Percentiles rank a stretch among this genome's conserved stretches.
Evolutionary conservation across 1,140 invertebrate species (phyloP).

Genomic region (Danaus melanippus): DNA sequence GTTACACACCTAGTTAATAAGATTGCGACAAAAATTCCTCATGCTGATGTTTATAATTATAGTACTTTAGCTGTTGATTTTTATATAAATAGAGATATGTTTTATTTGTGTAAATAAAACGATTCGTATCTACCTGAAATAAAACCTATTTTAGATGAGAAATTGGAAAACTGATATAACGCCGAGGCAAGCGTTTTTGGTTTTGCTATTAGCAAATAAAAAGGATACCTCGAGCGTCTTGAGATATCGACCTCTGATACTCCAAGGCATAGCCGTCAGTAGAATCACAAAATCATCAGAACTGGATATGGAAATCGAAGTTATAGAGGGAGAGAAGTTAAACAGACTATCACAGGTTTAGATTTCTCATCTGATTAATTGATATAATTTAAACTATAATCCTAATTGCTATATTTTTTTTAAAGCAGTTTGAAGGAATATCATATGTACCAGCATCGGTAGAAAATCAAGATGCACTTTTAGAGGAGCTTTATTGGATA

Average conservation of each 20-base stretch:
- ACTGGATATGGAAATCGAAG: slow-evolving; percentile 62
- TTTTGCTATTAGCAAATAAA: slow-evolving; percentile 52
- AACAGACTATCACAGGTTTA: slow-evolving; percentile 35
- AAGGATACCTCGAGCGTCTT: slow-evolving; percentile 50
- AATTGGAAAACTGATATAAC: slow-evolving; percentile 49
- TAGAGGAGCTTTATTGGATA: slow-evolving; percentile 59
- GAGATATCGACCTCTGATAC: slow-evolving; percentile 39
- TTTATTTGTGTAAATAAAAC: no score
- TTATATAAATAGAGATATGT: no score
- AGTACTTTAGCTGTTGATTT: no score
- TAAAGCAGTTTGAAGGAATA: slow-evolving; percentile 44
- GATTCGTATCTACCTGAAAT: background rate
- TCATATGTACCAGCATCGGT: slow-evolving; percentile 36
- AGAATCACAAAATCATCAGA: slow-evolving; percentile 50
- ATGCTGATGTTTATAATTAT: no score
- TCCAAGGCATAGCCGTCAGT: slow-evolving; percentile 57
- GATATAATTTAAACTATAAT: background rate
- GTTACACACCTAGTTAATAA: no score
- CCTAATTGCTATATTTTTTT: slow-evolving; percentile 15
- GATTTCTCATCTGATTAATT: slow-evolving; percentile 1
- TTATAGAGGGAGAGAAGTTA: slow-evolving; percentile 54
- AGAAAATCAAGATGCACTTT: slow-evolving; percentile 40
- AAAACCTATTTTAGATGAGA: slow-evolving; percentile 42
- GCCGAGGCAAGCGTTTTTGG: slow-evolving; percentile 45
- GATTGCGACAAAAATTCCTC: no score